Evolutionary conservation across 2,797 vertebrate genomes (phyloP), one percentile per base, ranked within the genome.

Genomic region (Paguma larvata): DNA sequence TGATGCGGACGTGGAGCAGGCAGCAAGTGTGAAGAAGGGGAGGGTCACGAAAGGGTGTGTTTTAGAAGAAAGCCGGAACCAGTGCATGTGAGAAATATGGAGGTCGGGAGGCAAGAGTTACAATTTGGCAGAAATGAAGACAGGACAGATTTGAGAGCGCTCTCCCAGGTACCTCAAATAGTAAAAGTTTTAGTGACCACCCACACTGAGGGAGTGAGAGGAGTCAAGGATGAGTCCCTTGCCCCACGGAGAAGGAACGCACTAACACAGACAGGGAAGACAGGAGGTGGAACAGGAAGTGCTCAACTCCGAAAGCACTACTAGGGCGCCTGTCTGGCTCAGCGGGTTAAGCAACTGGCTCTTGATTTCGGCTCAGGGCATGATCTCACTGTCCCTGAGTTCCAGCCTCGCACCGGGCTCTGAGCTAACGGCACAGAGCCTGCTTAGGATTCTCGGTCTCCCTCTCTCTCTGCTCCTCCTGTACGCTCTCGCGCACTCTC

Each of bases 281-380:
- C 0, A 30, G 27, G 18, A 32, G 16, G 4, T 1, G 0, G 18
- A 25, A 23, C 6, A n/a, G 1, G 3, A 18, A 44, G 25, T 4
- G 0, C 16, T 86, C 59, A 9, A 51, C 34, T 3, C 12, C 23
- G 1, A 82, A 41, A 68, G 10, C 46, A 34, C 21, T 9, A 4
- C 44, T 38, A 59, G 56, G 56, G 56, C 8, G 21, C 56, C 56
- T 19, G 21, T 19, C 56, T 59, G 21, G 56, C 56, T 59, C 56
- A 9, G 56, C 12, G 53, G 56, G 0, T 23, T 8, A 59, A 59
- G 56, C 3, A 7, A 59, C 56, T 6, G 21, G 1, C 56, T 10
- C 21, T 23, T 59, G 56, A 23, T 23, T 59, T 59, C 21, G 21
- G 56, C 21, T 23, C 56, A 59, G 56, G 56, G 23, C 56, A 59